phyloP scores from a whole-genome alignment of 2,797 vertebrate genomes.

The Myripristis murdjan region DNA sequence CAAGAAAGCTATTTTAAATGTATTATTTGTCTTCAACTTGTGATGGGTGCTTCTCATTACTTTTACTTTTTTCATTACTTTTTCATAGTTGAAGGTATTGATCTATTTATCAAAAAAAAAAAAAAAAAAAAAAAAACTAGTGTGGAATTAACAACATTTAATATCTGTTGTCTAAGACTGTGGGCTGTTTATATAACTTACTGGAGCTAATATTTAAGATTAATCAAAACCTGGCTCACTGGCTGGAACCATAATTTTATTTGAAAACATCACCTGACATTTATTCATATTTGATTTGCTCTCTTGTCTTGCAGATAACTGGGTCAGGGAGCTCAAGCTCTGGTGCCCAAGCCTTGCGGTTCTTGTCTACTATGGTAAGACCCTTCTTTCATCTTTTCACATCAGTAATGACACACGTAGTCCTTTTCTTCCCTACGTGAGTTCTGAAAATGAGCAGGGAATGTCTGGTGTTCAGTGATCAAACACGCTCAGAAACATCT shows the following conservation, averaged over 20 bases:
- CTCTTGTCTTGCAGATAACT: constrained; percentile 92
- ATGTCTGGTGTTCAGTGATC: neutral
- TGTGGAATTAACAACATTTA: no score
- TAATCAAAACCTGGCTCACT: neutral
- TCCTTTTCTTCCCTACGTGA: neutral
- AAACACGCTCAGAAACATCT: neutral
- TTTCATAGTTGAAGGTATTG: no score
- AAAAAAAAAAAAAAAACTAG: no score
- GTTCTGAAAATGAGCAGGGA: neutral
- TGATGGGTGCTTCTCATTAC: no score
- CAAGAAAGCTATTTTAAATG: no score
- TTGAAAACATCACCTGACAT: neutral
- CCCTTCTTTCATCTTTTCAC: constrained; percentile 5
- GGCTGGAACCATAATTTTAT: neutral
- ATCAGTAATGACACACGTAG: neutral
- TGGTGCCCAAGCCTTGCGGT: constrained; percentile 95
- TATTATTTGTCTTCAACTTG: no score
- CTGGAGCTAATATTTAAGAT: no score
- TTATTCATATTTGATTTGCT: neutral
- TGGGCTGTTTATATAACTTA: no score
- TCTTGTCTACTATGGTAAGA: constrained; percentile 94
- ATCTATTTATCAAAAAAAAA: no score
- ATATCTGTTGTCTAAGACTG: no score
- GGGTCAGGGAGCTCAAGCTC: constrained; percentile 93
- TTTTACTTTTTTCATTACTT: no score